Conservation (phyloP, 1,140 invertebrate genomes). For the Hylaeus anthracinus region DNA sequence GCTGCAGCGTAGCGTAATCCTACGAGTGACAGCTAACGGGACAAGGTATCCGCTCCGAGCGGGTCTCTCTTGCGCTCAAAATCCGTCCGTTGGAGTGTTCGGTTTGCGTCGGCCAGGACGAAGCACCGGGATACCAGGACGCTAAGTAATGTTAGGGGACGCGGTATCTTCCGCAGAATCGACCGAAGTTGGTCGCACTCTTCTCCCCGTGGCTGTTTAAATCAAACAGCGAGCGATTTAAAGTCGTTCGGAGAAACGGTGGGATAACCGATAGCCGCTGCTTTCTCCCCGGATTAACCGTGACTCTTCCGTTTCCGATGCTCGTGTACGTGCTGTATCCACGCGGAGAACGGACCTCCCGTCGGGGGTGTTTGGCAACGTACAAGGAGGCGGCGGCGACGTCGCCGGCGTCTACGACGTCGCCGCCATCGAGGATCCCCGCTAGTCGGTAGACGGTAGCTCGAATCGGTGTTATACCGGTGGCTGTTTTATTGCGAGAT, state of each 20-base stretch:
- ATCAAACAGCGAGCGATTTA: slow-evolving; percentile 23
- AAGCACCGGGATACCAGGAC: not conserved
- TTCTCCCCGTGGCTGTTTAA: not conserved
- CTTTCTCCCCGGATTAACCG: slow-evolving; percentile 46
- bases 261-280: slow-evolving; percentile 42
- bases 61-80: too few species aligned
- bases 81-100: too few species aligned
- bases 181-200: not conserved
- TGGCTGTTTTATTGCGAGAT: slow-evolving; percentile 81
- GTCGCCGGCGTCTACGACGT: slow-evolving; percentile 16
- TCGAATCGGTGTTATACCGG: slow-evolving; percentile 71
- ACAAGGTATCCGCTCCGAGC: too few species aligned
- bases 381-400: slow-evolving; percentile 27
- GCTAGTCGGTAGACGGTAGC: slow-evolving; percentile 47
- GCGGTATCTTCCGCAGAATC: not conserved
- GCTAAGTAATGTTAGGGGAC: not conserved
- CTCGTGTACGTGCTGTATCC: slow-evolving; percentile 39
- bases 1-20: too few species aligned
- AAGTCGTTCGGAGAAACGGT: not conserved
- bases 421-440: not conserved
- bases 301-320: slow-evolving; percentile 42
- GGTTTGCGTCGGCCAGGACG: too few species aligned
- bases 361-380: slow-evolving; percentile 39
- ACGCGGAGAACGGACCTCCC: slow-evolving; percentile 19
- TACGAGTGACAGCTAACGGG: too few species aligned